Conservation (phyloP, 2,888 invertebrate species). For the Pollenia labialis region DNA sequence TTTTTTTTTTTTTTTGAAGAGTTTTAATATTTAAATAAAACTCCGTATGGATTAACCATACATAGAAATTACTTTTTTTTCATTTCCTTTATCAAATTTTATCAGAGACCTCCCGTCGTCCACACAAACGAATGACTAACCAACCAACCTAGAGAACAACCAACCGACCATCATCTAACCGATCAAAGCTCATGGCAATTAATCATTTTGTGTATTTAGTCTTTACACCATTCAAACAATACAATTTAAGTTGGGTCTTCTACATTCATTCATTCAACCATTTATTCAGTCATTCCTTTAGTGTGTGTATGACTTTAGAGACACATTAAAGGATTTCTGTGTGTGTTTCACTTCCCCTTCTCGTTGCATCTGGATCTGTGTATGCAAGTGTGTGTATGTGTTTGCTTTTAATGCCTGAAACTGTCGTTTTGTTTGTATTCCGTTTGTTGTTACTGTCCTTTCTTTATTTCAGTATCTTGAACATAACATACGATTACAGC, state of each 20-base stretch:
- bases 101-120: constrained; percentile 60
- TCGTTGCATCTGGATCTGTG: constrained; percentile 27
- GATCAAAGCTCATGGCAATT: constrained; percentile 84
- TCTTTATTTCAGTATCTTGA: constrained; percentile 63
- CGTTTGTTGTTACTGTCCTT: constrained; percentile 58
- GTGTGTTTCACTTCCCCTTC: constrained; percentile 43
- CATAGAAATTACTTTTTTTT: constrained; percentile 56
- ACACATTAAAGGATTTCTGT: constrained; percentile 67
- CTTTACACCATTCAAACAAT: constrained; percentile 81
- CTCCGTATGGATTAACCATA: constrained; percentile 45
- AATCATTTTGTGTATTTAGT: constrained; percentile 84
- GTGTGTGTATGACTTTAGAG: constrained; percentile 61
- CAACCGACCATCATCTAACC: constrained; percentile 76
- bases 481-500: constrained; percentile 66
- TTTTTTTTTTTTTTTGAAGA: neutral
- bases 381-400: constrained; percentile 26
- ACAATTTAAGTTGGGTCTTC: constrained; percentile 72
- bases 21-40: constrained; percentile 42
- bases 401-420: constrained; percentile 65
- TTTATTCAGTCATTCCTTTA: constrained; percentile 53
- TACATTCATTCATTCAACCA: constrained; percentile 47
- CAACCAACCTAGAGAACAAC: constrained; percentile 46
- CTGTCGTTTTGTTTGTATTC: constrained; percentile 70
- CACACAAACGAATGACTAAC: constrained; percentile 31
- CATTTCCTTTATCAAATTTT: constrained; percentile 39